These are phyloP conservation scores for Sardina pilchardus DNA, from an alignment of 2,113 vertebrate species.

Conservation along the genomic window DNA sequence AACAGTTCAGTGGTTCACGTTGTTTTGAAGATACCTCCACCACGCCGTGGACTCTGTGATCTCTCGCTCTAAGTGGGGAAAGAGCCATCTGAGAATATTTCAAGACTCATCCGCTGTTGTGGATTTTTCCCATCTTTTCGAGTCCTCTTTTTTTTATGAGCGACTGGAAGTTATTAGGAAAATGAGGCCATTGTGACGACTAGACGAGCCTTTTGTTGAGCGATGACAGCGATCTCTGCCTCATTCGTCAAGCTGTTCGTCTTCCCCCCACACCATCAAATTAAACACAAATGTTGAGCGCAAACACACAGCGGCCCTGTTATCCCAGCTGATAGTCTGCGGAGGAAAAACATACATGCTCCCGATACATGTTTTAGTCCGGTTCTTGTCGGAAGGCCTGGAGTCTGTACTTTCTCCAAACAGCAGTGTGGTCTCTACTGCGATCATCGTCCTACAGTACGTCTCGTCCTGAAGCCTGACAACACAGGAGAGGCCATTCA, in stretches of 20 bases:
- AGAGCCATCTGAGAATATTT: conserved; percentile 50
- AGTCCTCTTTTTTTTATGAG: conserved; percentile 69
- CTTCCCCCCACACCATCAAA: conserved; percentile 62
- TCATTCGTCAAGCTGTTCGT: conserved; percentile 58
- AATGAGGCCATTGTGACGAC: conserved; percentile 67
- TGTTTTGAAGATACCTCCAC: not conserved
- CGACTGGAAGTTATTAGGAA: conserved; percentile 77
- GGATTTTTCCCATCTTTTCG: conserved; percentile 63
- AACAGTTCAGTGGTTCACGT: not conserved
- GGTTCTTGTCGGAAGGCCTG: not conserved
- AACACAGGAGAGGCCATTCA: not conserved
- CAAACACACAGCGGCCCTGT: conserved; percentile 32
- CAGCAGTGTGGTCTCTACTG: not conserved
- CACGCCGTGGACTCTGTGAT: not conserved
- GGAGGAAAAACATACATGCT: not conserved
- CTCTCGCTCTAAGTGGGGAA: not conserved
- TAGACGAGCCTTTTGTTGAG: conserved; percentile 62
- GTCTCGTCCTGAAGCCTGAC: not conserved
- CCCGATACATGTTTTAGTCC: not conserved
- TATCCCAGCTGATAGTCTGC: conserved; percentile 5
- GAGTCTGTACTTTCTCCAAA: not conserved
- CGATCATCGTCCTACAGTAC: not conserved
- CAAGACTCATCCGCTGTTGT: conserved; percentile 55
- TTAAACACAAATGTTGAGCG: conserved; percentile 72
- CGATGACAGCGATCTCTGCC: conserved; percentile 70